Evolutionary conservation across 2,797 vertebrate species (phyloP).

Genomic region (Neosilurus mollespiculum): DNA sequence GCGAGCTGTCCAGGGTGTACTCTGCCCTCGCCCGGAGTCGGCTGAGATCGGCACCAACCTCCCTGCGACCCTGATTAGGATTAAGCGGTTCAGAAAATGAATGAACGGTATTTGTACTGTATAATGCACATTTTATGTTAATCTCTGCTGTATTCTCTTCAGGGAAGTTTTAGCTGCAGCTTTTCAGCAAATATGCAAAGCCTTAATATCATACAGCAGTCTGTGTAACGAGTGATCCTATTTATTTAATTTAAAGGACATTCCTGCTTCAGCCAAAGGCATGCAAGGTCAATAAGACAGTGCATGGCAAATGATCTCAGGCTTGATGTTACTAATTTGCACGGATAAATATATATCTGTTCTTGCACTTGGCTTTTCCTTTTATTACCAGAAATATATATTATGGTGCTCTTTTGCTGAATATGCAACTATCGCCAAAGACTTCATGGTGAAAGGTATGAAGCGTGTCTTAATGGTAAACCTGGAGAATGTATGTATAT

Average conservation of each 20-base stretch:
- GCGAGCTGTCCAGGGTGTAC: too few relatives aligned
- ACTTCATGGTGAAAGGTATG: slow-evolving; percentile 21
- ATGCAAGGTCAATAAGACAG: not conserved
- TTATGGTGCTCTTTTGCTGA: slow-evolving; percentile 18
- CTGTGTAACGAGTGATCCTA: slow-evolving; percentile 1
- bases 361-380: slow-evolving; percentile 23
- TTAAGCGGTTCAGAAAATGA: too few relatives aligned
- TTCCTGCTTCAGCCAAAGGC: not conserved
- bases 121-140: slow-evolving; percentile 3
- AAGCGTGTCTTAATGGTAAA: slow-evolving; percentile 28
- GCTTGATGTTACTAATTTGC: slow-evolving; percentile 43
- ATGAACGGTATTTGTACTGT: slow-evolving; percentile 12
- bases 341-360: slow-evolving; percentile 31
- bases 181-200: slow-evolving; percentile 32
- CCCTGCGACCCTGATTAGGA: too few relatives aligned
- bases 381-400: slow-evolving; percentile 17
- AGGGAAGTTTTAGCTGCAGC: slow-evolving; percentile 26
- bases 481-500: slow-evolving; percentile 13
- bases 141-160: slow-evolving; percentile 28
- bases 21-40: too few relatives aligned
- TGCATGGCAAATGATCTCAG: slow-evolving; percentile 39
- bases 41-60: too few relatives aligned
- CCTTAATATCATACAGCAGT: slow-evolving; percentile 42
- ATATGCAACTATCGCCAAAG: slow-evolving; percentile 16
- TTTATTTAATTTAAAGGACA: not conserved